phyloP scores from a whole-genome alignment of 1,140 invertebrate species.

The Leptonema lineaticorne region DNA sequence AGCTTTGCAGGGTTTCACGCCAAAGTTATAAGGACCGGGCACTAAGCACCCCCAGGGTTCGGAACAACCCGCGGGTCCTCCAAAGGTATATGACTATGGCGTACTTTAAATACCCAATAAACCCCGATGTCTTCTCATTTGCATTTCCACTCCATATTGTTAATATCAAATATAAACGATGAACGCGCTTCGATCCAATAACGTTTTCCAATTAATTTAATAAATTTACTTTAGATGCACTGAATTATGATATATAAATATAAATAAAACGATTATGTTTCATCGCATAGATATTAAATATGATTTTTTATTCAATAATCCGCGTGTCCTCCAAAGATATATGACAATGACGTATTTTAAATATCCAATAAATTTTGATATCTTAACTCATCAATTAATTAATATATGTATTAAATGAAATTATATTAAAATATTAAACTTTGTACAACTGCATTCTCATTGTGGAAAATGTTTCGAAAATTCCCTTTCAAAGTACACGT shows the following conservation, averaged over 20 bases:
- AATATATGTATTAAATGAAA: no score
- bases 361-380: slow-evolving; percentile 4
- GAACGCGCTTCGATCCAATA: not conserved
- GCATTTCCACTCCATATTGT: not conserved
- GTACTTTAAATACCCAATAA: slow-evolving; percentile 10
- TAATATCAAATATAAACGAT: not conserved
- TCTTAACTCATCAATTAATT: no score
- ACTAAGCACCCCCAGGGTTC: not conserved
- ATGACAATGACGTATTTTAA: not conserved
- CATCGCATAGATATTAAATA: no score
- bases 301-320: no score
- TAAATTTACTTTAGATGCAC: no score
- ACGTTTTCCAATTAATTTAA: no score
- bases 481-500: no score
- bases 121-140: slow-evolving; percentile 8
- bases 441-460: no score
- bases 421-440: no score
- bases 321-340: slow-evolving; percentile 1
- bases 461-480: no score
- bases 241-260: no score
- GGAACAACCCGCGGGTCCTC: not conserved
- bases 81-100: not conserved
- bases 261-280: no score
- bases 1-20: not conserved
- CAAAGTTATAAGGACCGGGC: not conserved